Conservation (phyloP, 1,140 invertebrate species). For the Tetragnatha versicolor region DNA sequence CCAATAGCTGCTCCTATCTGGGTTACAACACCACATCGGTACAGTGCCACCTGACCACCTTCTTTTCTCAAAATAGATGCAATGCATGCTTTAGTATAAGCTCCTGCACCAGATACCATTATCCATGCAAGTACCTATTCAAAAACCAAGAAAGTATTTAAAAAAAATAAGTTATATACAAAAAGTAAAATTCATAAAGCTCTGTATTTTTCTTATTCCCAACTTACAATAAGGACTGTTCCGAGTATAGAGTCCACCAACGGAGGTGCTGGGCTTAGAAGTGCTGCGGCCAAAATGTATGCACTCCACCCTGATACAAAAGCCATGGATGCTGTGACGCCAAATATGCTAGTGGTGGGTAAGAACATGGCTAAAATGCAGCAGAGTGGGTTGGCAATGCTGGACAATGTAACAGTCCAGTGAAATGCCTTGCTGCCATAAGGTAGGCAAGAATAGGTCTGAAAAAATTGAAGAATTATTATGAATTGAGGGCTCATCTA, state of each 20-base stretch:
- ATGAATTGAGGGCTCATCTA: too few species aligned
- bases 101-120: conserved; percentile 72
- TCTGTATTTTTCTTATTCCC: too few species aligned
- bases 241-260: conserved; percentile 71
- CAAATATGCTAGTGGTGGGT: conserved; percentile 65
- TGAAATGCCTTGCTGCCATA: conserved; percentile 86
- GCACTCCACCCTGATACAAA: conserved; percentile 61
- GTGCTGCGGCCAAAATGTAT: conserved; percentile 76
- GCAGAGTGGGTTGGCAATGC: conserved; percentile 83
- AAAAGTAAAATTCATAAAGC: too few species aligned
- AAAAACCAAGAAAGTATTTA: too few species aligned
- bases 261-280: conserved; percentile 78
- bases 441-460: conserved; percentile 86
- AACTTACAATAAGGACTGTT: conserved; percentile 70
- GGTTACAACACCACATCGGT: conserved; percentile 79
- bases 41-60: conserved; percentile 68
- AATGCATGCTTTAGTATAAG: conserved; percentile 82
- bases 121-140: conserved; percentile 75
- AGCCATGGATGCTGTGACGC: conserved; percentile 63
- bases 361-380: conserved; percentile 82
- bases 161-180: too few species aligned
- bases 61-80: conserved; percentile 73
- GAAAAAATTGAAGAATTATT: conserved; percentile 3
- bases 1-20: conserved; percentile 82
- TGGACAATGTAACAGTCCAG: conserved; percentile 78